phyloP scores from a whole-genome alignment of 2,888 invertebrate genomes.

The Siphlonurus alternatus region DNA sequence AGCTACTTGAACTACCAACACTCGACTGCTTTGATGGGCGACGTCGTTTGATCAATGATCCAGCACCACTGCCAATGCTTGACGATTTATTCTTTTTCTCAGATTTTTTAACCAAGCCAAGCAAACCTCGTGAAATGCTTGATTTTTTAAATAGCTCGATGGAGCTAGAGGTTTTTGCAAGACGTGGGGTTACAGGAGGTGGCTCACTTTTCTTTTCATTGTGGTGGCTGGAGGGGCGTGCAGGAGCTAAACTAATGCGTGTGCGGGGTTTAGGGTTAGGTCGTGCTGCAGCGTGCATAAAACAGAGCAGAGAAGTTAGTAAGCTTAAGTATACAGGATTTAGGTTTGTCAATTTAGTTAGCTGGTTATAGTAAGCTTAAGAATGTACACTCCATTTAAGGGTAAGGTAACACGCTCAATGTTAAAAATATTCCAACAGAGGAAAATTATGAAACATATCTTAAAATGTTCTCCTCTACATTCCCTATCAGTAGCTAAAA shows the following conservation, averaged over 20 bases:
- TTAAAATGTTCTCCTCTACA: too few relatives aligned
- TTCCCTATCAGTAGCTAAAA: too few relatives aligned
- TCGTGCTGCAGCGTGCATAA: neutral
- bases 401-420: too few relatives aligned
- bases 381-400: too few relatives aligned
- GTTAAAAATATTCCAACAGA: too few relatives aligned
- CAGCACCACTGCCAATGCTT: neutral
- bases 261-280: neutral
- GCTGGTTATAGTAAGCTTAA: too few relatives aligned
- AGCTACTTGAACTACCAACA: neutral
- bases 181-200: neutral
- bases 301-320: too few relatives aligned
- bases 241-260: neutral
- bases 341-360: too few relatives aligned
- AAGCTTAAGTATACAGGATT: too few relatives aligned
- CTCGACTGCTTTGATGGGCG: neutral
- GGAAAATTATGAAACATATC: too few relatives aligned
- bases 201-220: neutral
- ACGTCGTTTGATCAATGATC: neutral
- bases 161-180: neutral
- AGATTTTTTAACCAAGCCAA: neutral
- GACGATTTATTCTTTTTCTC: neutral
- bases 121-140: neutral
- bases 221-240: neutral
- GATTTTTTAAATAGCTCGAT: neutral